These are phyloP conservation scores for Myiopsitta monachus DNA, from an alignment of 2,113 vertebrate genomes.

Conservation along the genomic window DNA sequence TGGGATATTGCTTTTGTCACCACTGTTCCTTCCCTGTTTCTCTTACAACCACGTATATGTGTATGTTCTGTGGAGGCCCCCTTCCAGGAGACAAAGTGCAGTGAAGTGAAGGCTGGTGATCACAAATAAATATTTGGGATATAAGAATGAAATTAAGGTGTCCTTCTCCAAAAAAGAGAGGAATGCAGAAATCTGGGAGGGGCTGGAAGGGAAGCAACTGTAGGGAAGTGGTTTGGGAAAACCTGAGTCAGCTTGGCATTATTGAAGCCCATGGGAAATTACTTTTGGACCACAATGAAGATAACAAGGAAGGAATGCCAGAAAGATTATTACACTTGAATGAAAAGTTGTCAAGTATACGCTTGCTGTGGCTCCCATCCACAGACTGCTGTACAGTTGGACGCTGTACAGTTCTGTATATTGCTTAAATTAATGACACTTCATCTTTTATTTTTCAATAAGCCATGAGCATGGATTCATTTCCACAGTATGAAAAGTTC, in stretches of 20 bases:
- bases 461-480: background rate
- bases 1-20: background rate
- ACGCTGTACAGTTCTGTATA: background rate
- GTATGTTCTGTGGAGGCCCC: background rate
- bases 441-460: background rate
- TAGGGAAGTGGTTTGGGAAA: background rate
- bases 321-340: background rate
- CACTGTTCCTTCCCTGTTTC: accelerated
- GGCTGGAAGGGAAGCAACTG: accelerated
- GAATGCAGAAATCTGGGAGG: background rate
- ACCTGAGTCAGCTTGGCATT: background rate
- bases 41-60: background rate
- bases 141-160: background rate
- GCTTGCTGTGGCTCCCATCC: background rate
- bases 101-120: background rate
- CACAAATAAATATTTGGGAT: background rate
- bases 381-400: background rate
- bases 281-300: background rate
- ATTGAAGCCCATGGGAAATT: background rate
- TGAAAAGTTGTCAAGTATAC: background rate
- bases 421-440: background rate
- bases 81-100: background rate
- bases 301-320: background rate
- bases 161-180: background rate
- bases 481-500: background rate